Conservation (phyloP, 2,888 invertebrate species). For the Falcaria lacertinaria region DNA sequence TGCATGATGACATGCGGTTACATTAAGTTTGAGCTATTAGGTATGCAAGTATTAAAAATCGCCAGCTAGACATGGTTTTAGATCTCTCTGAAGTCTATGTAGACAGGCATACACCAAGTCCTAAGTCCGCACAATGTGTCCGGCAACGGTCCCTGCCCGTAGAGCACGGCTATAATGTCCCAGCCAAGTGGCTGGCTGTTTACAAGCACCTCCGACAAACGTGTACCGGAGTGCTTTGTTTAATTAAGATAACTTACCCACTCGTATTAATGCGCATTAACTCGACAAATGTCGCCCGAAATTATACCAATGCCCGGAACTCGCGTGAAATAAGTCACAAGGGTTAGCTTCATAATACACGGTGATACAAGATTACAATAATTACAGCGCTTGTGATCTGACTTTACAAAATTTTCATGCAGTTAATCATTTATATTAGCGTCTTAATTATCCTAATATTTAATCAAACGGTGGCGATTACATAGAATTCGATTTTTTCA, state of each 20-base stretch:
- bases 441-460: too few species aligned
- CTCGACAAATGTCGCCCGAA: constrained; percentile 36
- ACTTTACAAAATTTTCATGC: background rate
- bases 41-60: too few species aligned
- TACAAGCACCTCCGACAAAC: constrained; percentile 24
- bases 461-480: too few species aligned
- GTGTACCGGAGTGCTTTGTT: constrained; percentile 35
- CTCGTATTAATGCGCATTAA: constrained; percentile 40
- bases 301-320: constrained; percentile 29
- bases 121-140: background rate
- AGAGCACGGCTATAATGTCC: constrained; percentile 4
- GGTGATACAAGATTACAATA: constrained; percentile 1
- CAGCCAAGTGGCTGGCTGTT: constrained; percentile 22
- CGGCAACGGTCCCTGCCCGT: background rate
- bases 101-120: background rate
- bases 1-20: too few species aligned
- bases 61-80: too few species aligned
- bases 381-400: background rate
- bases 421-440: constrained; percentile 21
- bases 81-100: too few species aligned
- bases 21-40: too few species aligned
- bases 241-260: constrained; percentile 57
- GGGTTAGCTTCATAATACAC: constrained; percentile 16
- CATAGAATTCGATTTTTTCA: too few species aligned
- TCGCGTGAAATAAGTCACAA: constrained; percentile 26